Evolutionary conservation across 2,113 vertebrate species (phyloP).

Genomic region (Alligator mississippiensis): DNA sequence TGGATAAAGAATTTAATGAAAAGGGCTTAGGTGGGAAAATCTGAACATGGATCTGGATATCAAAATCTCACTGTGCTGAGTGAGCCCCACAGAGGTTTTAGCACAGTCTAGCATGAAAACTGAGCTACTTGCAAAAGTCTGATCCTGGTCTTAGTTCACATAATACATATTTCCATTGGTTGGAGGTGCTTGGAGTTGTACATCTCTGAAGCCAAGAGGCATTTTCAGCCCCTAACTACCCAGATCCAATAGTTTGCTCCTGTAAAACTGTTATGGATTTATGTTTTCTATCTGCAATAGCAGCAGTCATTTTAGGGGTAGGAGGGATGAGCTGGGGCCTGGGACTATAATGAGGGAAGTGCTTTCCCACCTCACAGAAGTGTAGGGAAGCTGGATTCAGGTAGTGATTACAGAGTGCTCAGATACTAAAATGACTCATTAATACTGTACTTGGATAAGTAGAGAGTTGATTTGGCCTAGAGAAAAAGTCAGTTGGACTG

Average conservation of each 20-base stretch:
- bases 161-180: too few relatives aligned
- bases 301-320: accelerated
- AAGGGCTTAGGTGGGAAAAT: neutral
- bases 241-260: neutral
- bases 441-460: neutral
- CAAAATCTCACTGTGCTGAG: slow-evolving; percentile 24
- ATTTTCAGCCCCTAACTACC: neutral
- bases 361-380: neutral
- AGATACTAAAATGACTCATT: neutral
- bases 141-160: neutral
- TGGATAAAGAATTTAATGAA: neutral
- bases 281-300: neutral
- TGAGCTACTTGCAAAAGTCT: slow-evolving; percentile 13
- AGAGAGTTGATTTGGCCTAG: slow-evolving; percentile 35
- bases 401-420: neutral
- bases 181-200: too few relatives aligned
- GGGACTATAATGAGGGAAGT: neutral
- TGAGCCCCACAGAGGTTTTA: accelerated
- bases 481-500: slow-evolving; percentile 50
- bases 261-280: neutral
- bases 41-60: slow-evolving; percentile 15
- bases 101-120: neutral
- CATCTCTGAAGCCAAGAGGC: neutral
- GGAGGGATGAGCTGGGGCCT: neutral
- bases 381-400: neutral